Conservation (phyloP, 2,113 vertebrate genomes). For the Ammodytes marinus region DNA sequence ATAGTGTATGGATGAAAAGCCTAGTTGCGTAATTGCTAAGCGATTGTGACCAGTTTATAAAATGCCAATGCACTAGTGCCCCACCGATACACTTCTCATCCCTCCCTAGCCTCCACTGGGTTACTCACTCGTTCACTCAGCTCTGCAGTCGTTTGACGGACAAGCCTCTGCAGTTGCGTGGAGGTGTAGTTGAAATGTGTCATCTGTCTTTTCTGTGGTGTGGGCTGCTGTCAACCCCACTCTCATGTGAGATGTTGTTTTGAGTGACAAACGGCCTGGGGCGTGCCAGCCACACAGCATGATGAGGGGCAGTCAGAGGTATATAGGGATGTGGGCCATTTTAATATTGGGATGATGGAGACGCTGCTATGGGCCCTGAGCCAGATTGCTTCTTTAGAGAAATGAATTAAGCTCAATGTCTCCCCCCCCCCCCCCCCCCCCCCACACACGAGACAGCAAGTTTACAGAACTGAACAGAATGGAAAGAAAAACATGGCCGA, state of each 20-base stretch:
- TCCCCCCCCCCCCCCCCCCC: neutral
- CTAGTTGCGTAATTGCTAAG: neutral
- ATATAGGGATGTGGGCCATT: conserved; percentile 53
- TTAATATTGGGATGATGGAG: conserved; percentile 76
- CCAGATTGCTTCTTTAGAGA: conserved; percentile 63
- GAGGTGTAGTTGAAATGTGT: conserved; percentile 56
- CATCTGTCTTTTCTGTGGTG: conserved; percentile 54
- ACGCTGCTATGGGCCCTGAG: conserved; percentile 55
- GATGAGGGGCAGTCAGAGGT: conserved; percentile 41
- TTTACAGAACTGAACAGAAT: conserved; percentile 49
- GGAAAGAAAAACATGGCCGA: conserved; percentile 40
- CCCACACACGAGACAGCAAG: conserved; percentile 53
- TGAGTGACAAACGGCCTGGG: conserved; percentile 65
- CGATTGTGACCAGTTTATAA: neutral
- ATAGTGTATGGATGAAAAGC: neutral
- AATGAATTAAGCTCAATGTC: conserved; percentile 62
- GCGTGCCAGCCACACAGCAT: conserved; percentile 46
- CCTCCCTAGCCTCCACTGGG: conserved; percentile 18
- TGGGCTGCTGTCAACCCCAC: conserved; percentile 55
- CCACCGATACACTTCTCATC: conserved; percentile 5
- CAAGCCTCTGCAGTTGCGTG: conserved; percentile 39
- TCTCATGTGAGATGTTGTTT: conserved; percentile 51
- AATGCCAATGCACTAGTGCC: neutral
- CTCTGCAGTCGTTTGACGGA: conserved; percentile 42
- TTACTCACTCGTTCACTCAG: conserved; percentile 22